phyloP scores from a whole-genome alignment of 2,888 invertebrate species.

The Anaspis maculata region DNA sequence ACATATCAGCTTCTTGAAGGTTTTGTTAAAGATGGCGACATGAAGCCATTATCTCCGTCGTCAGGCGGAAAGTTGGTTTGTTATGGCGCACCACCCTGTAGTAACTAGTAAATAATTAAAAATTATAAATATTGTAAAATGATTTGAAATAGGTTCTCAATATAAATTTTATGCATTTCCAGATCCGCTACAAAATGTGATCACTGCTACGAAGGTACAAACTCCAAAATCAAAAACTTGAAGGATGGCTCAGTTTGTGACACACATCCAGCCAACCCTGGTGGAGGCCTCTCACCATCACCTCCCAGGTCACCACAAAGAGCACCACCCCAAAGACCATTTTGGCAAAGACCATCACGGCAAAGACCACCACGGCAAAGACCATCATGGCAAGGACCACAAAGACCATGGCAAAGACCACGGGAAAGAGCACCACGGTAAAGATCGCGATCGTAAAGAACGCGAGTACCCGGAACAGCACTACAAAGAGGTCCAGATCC shows the following conservation, averaged over 20 bases:
- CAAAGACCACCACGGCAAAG: constrained; percentile 20
- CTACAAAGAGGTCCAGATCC: constrained; percentile 6
- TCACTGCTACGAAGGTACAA: too few relatives aligned
- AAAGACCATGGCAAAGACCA: constrained; percentile 22
- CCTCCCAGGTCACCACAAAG: constrained; percentile 45
- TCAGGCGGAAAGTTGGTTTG: too few relatives aligned
- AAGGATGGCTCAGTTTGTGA: constrained; percentile 51
- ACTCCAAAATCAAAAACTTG: too few relatives aligned
- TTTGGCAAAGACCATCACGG: constrained; percentile 24
- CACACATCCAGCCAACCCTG: constrained; percentile 51
- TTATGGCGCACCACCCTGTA: too few relatives aligned
- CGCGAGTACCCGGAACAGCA: constrained; percentile 18
- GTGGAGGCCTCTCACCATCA: constrained; percentile 51
- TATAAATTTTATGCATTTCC: too few relatives aligned
- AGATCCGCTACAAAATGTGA: too few relatives aligned
- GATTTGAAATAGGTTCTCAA: too few relatives aligned
- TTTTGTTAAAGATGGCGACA: too few relatives aligned
- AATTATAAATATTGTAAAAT: too few relatives aligned
- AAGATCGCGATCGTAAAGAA: constrained; percentile 15
- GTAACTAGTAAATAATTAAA: too few relatives aligned
- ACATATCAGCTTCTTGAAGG: too few relatives aligned
- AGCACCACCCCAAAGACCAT: constrained; percentile 35
- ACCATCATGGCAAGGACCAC: constrained; percentile 21
- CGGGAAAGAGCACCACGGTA: constrained; percentile 21
- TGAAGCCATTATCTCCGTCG: too few relatives aligned